Base-by-base conservation (phyloP, 2,113 vertebrate genomes). In the Perca fluviatilis region DNA sequence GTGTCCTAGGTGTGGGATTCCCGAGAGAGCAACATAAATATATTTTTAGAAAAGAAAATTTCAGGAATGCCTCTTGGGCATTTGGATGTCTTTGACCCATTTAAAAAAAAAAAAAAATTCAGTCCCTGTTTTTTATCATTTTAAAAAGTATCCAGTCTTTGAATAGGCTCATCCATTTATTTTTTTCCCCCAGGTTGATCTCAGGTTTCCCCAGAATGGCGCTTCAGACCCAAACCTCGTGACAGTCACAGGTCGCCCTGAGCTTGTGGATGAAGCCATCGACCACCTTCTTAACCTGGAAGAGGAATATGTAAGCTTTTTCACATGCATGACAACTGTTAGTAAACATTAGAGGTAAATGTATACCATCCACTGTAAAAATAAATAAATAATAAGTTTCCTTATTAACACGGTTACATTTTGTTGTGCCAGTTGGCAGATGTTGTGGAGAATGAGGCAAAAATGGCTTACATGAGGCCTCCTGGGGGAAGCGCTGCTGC, bases 241-340 rank as follows among this genome's bases (percentile, higher is more conserved):
- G 91, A 98, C 96, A 4, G 98, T 99, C 88, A 98, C 95, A 0
- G 98, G 98, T 27, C 98, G 97, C 63, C 98, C 98, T 1, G 98
- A 99, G 92, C 96, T 97, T 0, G 98, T 99, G 87, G 98, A 99
- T 86, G 98, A 99, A 94, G 98, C 98, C 90, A 98, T 99, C 0
- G 98, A 99, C 93, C 98, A 99, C 89, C 97, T 99, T 86, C 95
- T 99, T 46, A 99, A 99, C 90, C 92, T 99, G 74, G 98, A 99
- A 83, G 98, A 99, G 82, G 98, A 99, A 97, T 99, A 97, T 3
- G 98, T 99, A 95, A 96, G 97, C 91, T 7, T 23, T 56, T n/a
- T 62, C 25, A 16, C 0, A 0, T 13, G 11, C 27, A 23, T 23
- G 1, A 21, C 2, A 0, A 6, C 8, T 14, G 3, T 30, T 21